Evolutionary conservation across 2,113 vertebrate genomes (phyloP), one percentile per base, ranked within the genome.

Genomic region (Phodopus roborovskii): DNA sequence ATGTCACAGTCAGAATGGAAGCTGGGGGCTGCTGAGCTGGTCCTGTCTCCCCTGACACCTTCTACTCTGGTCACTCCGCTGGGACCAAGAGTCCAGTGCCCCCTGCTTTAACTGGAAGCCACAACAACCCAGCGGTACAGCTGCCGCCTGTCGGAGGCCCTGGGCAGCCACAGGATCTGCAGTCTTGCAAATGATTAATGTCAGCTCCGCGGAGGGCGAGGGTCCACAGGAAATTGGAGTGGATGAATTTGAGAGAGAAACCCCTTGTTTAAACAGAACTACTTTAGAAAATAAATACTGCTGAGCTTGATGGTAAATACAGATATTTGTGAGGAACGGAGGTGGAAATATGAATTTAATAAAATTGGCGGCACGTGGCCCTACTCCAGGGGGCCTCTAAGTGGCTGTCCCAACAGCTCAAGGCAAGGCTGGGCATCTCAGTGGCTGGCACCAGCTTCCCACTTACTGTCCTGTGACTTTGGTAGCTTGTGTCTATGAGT

Each of bases 201-300:
- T 95, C 92, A 75, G 95, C 94, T 96, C 90, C 0, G 4, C 1
- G 81, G 64, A 77, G 62, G 12, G 30, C 56, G 0, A 33, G 92
- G 42, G 70, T 48, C 97, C 89, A 45, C 92, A 96, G 97, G 96
- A 98, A 95, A 92, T 70, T 96, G 86, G 90, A 97, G 77, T 82
- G 60, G 85, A 83, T 91, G 91, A 97, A 97, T 92, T 96, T 97
- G 81, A 95, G 96, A 98, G 96, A 97, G 91, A 97, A 97, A 97
- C 88, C 92, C 91, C 81, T 97, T 97, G 96, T 97, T 97, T 96
- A 98, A 98, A 97, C 70, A 96, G 84, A 97, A 84, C 88, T 88
- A 83, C 91, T 95, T 97, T 95, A 88, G 88, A 97, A 97, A 98
- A 98, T 83, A 97, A 97, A 97, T 94, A 94, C 88, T 91, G 95